Conservation (phyloP, 1,140 invertebrate genomes). For the Mylabris phalerata region DNA sequence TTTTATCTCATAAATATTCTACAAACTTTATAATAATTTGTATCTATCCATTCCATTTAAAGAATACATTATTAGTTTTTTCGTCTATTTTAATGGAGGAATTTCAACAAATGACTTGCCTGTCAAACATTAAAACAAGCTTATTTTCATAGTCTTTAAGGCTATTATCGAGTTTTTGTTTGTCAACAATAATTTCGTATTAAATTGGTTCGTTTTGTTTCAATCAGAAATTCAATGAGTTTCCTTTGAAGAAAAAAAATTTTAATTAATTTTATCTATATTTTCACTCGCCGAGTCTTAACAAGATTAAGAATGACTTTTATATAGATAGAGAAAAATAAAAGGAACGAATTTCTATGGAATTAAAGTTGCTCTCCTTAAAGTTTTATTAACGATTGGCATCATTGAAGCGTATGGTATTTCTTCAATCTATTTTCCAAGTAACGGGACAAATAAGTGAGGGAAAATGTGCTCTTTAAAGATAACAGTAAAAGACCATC, state of each 20-base stretch:
- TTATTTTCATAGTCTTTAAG: too few species aligned
- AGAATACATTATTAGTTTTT: conserved; percentile 6
- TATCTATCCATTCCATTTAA: not conserved
- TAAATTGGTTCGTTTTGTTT: too few species aligned
- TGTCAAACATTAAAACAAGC: too few species aligned
- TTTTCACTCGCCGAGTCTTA: conserved; percentile 9
- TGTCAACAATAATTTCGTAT: too few species aligned
- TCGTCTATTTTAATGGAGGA: too few species aligned
- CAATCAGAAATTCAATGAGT: too few species aligned
- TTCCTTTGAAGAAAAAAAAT: not conserved
- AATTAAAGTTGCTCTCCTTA: conserved; percentile 14
- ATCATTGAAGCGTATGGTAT: conserved; percentile 24
- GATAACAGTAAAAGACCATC: conserved; percentile 30
- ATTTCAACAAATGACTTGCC: too few species aligned
- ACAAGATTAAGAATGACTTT: conserved; percentile 18
- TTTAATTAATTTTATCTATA: conserved; percentile 13
- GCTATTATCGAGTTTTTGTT: too few species aligned
- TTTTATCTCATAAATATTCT: conserved; percentile 10
- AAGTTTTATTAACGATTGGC: conserved; percentile 20
- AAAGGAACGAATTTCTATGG: conserved; percentile 9
- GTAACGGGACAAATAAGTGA: conserved; percentile 23
- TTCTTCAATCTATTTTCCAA: conserved; percentile 12
- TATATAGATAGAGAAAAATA: not conserved
- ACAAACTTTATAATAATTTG: conserved; percentile 11
- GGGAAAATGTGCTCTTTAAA: conserved; percentile 25